Evolutionary conservation across 23 tunicate genomes (phyloP).

Genomic region (Trididemnum clinides): DNA sequence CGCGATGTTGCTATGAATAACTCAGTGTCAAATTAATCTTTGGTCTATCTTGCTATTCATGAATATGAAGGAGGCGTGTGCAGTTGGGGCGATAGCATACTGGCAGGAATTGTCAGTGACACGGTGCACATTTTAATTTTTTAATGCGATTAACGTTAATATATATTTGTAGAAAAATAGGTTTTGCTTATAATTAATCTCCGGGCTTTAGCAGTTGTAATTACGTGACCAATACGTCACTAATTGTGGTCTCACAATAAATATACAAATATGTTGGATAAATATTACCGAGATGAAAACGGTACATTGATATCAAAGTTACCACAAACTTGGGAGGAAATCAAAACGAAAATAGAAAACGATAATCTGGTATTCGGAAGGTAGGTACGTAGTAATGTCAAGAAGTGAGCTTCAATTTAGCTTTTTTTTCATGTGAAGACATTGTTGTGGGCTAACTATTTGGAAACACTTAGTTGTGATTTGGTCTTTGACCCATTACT

Average conservation of each 20-base stretch:
- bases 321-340: conserved; percentile 24
- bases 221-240: no score
- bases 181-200: not conserved
- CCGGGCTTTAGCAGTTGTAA: not conserved
- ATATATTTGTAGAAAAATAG: not conserved
- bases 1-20: no score
- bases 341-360: not conserved
- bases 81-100: no score
- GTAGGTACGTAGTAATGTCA: not conserved
- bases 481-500: no score
- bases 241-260: no score
- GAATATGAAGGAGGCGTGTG: no score
- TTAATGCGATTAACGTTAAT: not conserved
- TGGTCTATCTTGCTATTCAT: no score
- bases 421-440: not conserved
- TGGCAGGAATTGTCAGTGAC: not conserved
- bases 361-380: conserved; percentile 17
- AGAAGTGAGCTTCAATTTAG: not conserved
- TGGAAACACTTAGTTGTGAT: no score
- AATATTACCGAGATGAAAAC: conserved; percentile 2
- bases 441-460: no score
- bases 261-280: no score
- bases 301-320: not conserved
- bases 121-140: no score
- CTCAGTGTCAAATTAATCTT: no score